Conservation (phyloP, 2,888 invertebrate genomes). For the Leuctra nigra region DNA sequence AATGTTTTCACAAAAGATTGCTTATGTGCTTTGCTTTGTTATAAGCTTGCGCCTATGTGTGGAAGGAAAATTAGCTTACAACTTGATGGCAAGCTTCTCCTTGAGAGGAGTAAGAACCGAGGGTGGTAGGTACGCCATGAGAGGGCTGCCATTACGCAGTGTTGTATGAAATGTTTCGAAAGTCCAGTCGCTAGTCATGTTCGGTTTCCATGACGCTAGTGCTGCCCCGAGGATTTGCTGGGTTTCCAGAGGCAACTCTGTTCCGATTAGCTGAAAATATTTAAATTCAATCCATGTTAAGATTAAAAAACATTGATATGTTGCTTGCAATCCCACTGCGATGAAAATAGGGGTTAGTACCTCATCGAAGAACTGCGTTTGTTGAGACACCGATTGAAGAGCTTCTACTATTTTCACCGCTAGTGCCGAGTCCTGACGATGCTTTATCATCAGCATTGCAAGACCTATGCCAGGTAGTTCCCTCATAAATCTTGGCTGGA, state of each 20-base stretch:
- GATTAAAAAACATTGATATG: background rate
- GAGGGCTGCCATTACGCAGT: constrained; percentile 16
- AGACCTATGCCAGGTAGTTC: background rate
- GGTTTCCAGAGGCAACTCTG: background rate
- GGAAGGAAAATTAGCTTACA: constrained; percentile 18
- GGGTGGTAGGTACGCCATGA: constrained; percentile 22
- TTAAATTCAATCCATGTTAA: background rate
- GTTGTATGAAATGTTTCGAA: constrained; percentile 10
- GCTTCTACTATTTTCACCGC: background rate
- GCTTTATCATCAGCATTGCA: background rate
- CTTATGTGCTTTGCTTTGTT: background rate
- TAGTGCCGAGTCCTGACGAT: background rate
- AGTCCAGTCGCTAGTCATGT: constrained; percentile 6
- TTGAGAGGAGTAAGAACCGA: constrained; percentile 2
- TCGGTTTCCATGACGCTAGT: constrained; percentile 9
- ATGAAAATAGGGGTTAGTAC: background rate
- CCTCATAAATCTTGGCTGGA: background rate
- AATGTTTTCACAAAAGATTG: background rate
- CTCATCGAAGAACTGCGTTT: background rate
- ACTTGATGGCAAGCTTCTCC: constrained; percentile 6
- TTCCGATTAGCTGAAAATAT: constrained; percentile 15
- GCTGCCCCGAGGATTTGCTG: constrained; percentile 13
- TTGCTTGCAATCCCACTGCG: too few species aligned
- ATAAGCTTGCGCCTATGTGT: background rate
- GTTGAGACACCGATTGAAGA: background rate